phyloP scores from a whole-genome alignment of 2,888 invertebrate species.

The Taphrorychus bicolor region DNA sequence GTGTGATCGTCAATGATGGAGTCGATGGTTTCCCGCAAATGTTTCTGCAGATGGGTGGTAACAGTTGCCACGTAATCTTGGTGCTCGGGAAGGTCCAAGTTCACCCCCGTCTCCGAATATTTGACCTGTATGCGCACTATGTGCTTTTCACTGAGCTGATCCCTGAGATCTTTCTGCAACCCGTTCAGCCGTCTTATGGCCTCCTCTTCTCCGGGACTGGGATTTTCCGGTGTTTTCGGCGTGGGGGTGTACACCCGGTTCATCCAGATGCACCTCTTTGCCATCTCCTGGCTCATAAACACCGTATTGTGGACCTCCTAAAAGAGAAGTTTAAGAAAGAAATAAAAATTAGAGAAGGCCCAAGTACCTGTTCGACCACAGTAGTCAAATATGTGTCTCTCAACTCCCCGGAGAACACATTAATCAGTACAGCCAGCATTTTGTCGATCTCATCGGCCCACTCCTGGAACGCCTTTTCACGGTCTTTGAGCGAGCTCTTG shows the following conservation, averaged over 20 bases:
- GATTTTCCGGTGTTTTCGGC: slow-evolving; percentile 65
- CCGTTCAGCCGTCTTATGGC: slow-evolving; percentile 72
- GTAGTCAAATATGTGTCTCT: slow-evolving; percentile 83
- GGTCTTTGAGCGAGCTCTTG: slow-evolving; percentile 59
- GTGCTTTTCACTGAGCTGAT: slow-evolving; percentile 76
- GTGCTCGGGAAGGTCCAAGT: slow-evolving; percentile 65
- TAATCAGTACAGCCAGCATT: slow-evolving; percentile 73
- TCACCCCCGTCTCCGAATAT: slow-evolving; percentile 63
- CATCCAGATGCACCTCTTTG: slow-evolving; percentile 82
- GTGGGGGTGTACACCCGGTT: slow-evolving; percentile 68
- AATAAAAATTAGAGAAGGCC: not conserved
- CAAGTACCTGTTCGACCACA: slow-evolving; percentile 75
- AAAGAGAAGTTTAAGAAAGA: slow-evolving; percentile 20
- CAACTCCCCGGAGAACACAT: slow-evolving; percentile 76
- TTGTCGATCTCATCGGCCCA: slow-evolving; percentile 67
- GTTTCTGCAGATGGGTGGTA: slow-evolving; percentile 69
- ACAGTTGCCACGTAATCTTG: slow-evolving; percentile 70
- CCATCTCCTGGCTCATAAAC: slow-evolving; percentile 79
- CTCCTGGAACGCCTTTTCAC: slow-evolving; percentile 62
- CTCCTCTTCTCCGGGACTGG: slow-evolving; percentile 67
- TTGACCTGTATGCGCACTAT: slow-evolving; percentile 68
- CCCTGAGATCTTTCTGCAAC: slow-evolving; percentile 76
- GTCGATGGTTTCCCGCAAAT: slow-evolving; percentile 73
- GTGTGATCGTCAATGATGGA: slow-evolving; percentile 73
- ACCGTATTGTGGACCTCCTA: slow-evolving; percentile 84